phyloP scores from a whole-genome alignment of 1,140 invertebrate genomes.

The Saccostrea cuccullata region DNA sequence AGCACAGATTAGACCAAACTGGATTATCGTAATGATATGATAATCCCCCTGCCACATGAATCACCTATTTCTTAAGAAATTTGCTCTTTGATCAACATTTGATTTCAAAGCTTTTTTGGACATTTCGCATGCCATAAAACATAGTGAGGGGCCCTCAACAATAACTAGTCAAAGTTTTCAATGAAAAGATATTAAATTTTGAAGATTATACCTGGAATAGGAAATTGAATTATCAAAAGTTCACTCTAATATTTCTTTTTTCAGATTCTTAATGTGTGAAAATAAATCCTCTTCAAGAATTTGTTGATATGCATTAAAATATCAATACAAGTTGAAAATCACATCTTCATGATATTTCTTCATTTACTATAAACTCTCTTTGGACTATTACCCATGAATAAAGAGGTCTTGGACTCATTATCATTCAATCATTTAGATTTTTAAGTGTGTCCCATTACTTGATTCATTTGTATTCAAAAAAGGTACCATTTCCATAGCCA shows the following conservation, averaged over 20 bases:
- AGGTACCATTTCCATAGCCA: too few relatives aligned
- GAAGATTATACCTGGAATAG: not conserved
- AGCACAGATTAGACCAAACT: constrained; percentile 4
- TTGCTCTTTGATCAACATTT: not conserved
- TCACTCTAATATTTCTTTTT: not conserved
- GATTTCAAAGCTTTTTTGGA: not conserved
- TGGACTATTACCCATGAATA: not conserved
- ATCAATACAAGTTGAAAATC: not conserved
- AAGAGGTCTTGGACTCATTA: too few relatives aligned
- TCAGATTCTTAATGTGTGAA: not conserved
- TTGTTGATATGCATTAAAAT: not conserved
- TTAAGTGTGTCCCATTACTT: too few relatives aligned
- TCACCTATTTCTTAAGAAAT: not conserved
- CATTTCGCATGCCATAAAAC: constrained; percentile 5
- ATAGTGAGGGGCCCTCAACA: not conserved
- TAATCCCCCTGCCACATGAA: constrained; percentile 24
- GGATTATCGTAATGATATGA: constrained; percentile 32
- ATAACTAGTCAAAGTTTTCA: not conserved
- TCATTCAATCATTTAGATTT: too few relatives aligned
- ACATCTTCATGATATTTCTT: not conserved
- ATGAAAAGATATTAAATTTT: constrained; percentile 11
- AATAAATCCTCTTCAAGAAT: not conserved
- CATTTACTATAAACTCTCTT: not conserved
- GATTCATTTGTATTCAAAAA: too few relatives aligned
- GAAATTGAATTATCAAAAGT: not conserved